Evolutionary conservation across 2,888 invertebrate species (phyloP), one percentile per base, ranked within the genome.

Genomic region (Lithophane socia): DNA sequence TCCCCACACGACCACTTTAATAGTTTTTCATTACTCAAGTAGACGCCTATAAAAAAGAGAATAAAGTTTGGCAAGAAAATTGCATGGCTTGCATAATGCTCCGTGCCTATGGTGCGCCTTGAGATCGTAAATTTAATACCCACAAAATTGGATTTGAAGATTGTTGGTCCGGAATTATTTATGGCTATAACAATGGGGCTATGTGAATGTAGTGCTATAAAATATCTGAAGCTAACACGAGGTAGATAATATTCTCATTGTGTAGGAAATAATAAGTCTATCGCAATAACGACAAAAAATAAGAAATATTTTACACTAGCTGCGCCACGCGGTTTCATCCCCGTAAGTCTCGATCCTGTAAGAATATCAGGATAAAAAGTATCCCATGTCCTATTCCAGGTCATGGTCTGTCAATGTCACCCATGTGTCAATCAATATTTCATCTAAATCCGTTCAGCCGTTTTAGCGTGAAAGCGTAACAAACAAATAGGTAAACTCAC

Each of bases 11-110:
- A 93, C 84, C 92, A 93, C 90, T 95, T 96, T 96, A 94, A 96
- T 96, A 95, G 96, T 95, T 95, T 96, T 96, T 96, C 96, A 96
- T 96, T 96, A 96, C 96, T 96, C 95, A 95, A 96, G 95, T 95
- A 96, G 96, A 96, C 92, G 93, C 88, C 91, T 88, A 93, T 95
- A 95, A 96, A 96, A 95, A 94, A 88, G 89, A 89, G 90, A 91
- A 95, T 95, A 95, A 95, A 95, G 91, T 93, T 93, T 89, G 92
- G 92, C 91, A 94, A 94, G 96, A 95, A 96, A 96, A 96, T 96
- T 95, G 96, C 95, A 95, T 92, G 92, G 90, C 93, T 93, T 96
- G 96, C 96, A 96, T 95, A 95, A 95, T 94, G 90, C 92, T 86
- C 80, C 80, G 86, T 90, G 93, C 93, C 91, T 90, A 90, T 86